Evolutionary conservation across 2,888 invertebrate genomes (phyloP), one percentile per base, ranked within the genome.

Genomic region (Anorthoa munda): DNA sequence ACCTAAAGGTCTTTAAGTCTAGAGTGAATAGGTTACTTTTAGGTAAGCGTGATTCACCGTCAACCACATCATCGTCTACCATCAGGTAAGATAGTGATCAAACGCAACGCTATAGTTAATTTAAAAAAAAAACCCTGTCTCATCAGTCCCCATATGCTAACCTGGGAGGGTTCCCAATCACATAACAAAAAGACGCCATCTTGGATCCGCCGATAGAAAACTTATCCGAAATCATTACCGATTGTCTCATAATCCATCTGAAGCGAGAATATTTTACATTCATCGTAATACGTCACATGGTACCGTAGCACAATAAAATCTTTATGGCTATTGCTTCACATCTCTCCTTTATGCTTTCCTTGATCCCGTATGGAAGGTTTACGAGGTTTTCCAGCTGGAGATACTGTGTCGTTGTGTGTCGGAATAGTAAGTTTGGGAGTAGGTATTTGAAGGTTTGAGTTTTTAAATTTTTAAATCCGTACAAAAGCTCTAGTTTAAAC

Each of bases 251-350:
- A 93, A 93, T 93, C 93, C 92, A 93, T 93, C 90, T 87, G 87
- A 90, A 88, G 75, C 83, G 86, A 90, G 93, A 92, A 94, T 93
- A 93, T 92, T 92, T 93, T 90, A 92, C 91, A 90, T 92, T 91
- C 90, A 90, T 88, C 87, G 87, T 87, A 86, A 89, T 90, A 91
- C 91, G 91, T 89, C 89, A 87, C 87, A 88, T 88, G 86, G 88
- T 87, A 85, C 85, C 80, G 84, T 83, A 82, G 79, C 82, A 87
- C 92, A 92, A 90, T 95, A 94, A 95, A 95, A 94, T 91, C 90
- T 95, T 95, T 94, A 95, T 92, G 88, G 92, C 88, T 92, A 93
- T 93, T 91, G 93, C 93, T 87, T 90, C 93, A 91, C 92, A 91
- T 92, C 88, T 87, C 88, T 90, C 88, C 91, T 91, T 91, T 91